phyloP scores from a whole-genome alignment of 1,140 invertebrate genomes.

The Euura lappo region DNA sequence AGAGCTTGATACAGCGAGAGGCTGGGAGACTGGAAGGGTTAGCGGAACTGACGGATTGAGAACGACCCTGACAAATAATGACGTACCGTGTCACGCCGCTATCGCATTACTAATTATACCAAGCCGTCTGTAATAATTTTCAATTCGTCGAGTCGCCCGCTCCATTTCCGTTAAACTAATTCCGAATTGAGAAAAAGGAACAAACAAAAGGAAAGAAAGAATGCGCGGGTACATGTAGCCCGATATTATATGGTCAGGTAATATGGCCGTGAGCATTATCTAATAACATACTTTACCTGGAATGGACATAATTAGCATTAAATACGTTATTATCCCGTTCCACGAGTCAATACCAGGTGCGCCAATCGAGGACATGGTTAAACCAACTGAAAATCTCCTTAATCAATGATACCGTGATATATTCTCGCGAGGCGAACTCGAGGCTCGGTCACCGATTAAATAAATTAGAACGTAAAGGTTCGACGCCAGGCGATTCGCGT shows the following conservation, averaged over 20 bases:
- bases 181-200: not conserved
- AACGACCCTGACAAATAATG: slow-evolving; percentile 1
- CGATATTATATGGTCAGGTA: slow-evolving; percentile 26
- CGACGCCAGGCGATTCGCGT: not conserved
- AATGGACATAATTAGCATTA: slow-evolving; percentile 48
- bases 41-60: slow-evolving; percentile 2
- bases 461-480: not conserved
- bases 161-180: not conserved
- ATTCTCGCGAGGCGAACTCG: not conserved
- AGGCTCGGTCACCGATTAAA: not conserved
- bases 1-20: not conserved
- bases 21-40: slow-evolving; percentile 1
- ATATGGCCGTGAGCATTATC: slow-evolving; percentile 33
- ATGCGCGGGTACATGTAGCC: not conserved
- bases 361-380: slow-evolving; percentile 25
- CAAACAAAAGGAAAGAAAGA: not conserved
- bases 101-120: not conserved
- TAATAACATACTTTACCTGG: slow-evolving; percentile 34
- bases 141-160: not conserved
- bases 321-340: slow-evolving; percentile 36
- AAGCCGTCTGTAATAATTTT: not conserved
- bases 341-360: slow-evolving; percentile 22
- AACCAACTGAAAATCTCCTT: slow-evolving; percentile 23
- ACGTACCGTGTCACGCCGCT: not conserved
- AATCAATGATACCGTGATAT: slow-evolving; percentile 17